Conservation (phyloP, 2,888 invertebrate genomes). For the Zele albiditarsus region DNA sequence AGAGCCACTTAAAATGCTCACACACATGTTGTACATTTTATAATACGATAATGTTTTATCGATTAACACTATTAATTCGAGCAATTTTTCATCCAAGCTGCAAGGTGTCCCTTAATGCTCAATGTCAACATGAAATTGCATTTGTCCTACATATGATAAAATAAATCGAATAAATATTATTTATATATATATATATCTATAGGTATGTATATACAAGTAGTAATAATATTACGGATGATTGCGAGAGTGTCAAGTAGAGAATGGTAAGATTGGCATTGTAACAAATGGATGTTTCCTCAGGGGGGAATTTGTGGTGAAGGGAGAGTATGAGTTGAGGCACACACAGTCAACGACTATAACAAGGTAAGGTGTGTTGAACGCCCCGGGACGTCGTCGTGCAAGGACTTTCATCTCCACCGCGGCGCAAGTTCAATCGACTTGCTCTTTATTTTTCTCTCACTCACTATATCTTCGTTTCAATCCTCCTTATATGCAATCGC, state of each 20-base stretch:
- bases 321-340: conserved; percentile 35
- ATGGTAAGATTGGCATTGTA: conserved; percentile 54
- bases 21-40: conserved; percentile 33
- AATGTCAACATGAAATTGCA: background rate
- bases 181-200: conserved; percentile 6
- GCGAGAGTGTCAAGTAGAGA: conserved; percentile 52
- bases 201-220: background rate
- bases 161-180: background rate
- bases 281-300: conserved; percentile 68
- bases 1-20: background rate
- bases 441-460: conserved; percentile 4
- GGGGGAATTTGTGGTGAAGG: conserved; percentile 38
- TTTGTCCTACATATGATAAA: background rate
- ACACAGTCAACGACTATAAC: conserved; percentile 60
- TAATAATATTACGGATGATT: conserved; percentile 22
- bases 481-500: conserved; percentile 53
- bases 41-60: conserved; percentile 27
- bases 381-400: conserved; percentile 59
- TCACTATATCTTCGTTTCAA: conserved; percentile 63
- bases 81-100: conserved; percentile 5
- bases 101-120: background rate
- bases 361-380: conserved; percentile 64
- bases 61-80: conserved; percentile 26
- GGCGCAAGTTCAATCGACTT: conserved; percentile 61
- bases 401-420: conserved; percentile 65